These are phyloP conservation scores for Rhogogaster chlorosoma DNA, from an alignment of 2,888 invertebrate species.

Conservation along the genomic window DNA sequence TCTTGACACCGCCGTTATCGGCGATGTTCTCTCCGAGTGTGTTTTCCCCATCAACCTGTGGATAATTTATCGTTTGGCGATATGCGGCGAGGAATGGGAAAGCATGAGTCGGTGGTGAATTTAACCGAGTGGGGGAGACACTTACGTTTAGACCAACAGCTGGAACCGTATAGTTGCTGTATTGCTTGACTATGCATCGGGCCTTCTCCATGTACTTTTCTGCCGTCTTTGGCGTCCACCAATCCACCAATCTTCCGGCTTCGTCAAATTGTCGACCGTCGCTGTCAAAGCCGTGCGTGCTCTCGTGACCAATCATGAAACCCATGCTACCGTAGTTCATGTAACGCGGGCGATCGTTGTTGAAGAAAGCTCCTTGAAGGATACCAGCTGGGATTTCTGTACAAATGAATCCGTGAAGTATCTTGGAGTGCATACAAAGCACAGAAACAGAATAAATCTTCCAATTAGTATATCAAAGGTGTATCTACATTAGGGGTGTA, in stretches of 20 bases:
- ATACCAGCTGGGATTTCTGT: slow-evolving; percentile 96
- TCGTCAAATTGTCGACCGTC: slow-evolving; percentile 95
- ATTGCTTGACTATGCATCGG: slow-evolving; percentile 95
- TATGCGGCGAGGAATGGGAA: not conserved
- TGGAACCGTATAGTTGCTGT: slow-evolving; percentile 92
- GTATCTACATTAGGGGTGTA: too few relatives aligned
- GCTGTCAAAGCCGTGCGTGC: slow-evolving; percentile 94
- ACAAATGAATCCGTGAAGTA: slow-evolving; percentile 14
- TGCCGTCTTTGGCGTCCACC: slow-evolving; percentile 94
- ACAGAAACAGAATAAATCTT: not conserved
- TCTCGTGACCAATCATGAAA: slow-evolving; percentile 95
- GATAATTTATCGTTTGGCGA: not conserved
- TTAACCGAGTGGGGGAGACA: slow-evolving; percentile 41
- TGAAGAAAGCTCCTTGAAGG: slow-evolving; percentile 95
- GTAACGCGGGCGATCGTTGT: slow-evolving; percentile 91
- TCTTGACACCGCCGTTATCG: slow-evolving; percentile 96
- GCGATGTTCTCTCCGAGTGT: slow-evolving; percentile 98
- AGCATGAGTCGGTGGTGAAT: not conserved
- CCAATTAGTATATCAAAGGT: too few relatives aligned
- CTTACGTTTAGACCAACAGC: slow-evolving; percentile 87
- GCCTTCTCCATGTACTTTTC: slow-evolving; percentile 90
- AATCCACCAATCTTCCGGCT: slow-evolving; percentile 93
- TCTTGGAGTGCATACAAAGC: not conserved
- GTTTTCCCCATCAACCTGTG: slow-evolving; percentile 92
- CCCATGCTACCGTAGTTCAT: slow-evolving; percentile 96